Conservation (phyloP, 1,140 invertebrate species). For the Cherax destructor region DNA sequence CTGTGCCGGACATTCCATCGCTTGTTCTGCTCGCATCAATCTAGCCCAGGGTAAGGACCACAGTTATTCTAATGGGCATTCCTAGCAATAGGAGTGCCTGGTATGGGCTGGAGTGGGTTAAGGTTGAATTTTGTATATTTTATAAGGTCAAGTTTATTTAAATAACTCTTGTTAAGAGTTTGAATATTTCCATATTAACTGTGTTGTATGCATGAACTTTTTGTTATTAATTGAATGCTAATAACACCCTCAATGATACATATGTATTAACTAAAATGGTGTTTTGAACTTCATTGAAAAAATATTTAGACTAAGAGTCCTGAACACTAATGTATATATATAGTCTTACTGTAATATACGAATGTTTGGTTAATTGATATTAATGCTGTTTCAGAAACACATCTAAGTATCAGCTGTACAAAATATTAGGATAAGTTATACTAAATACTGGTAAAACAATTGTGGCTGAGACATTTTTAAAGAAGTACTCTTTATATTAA, state of each 20-base stretch:
- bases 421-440: background rate
- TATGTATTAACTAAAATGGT: background rate
- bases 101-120: conserved; percentile 50
- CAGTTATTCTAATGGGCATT: conserved; percentile 62
- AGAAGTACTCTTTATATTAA: no score
- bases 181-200: background rate
- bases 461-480: background rate
- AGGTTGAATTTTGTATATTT: conserved; percentile 29
- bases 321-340: background rate
- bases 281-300: background rate
- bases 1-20: conserved; percentile 46
- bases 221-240: background rate
- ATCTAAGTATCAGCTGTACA: background rate
- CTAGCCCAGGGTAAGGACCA: conserved; percentile 61
- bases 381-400: background rate
- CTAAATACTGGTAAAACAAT: background rate
- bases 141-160: background rate
- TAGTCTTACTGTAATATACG: background rate
- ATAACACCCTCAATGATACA: background rate
- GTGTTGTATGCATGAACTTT: background rate
- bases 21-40: conserved; percentile 65
- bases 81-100: conserved; percentile 38
- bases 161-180: background rate
- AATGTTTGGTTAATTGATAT: background rate
- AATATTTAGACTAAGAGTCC: background rate